A percentile compares a stretch with the other conserved stretches of the same genome.
These are phyloP conservation scores for Stichodactyla mertensii DNA, from an alignment of 64 coral and sea anemone genomes.

Conservation along the genomic window DNA sequence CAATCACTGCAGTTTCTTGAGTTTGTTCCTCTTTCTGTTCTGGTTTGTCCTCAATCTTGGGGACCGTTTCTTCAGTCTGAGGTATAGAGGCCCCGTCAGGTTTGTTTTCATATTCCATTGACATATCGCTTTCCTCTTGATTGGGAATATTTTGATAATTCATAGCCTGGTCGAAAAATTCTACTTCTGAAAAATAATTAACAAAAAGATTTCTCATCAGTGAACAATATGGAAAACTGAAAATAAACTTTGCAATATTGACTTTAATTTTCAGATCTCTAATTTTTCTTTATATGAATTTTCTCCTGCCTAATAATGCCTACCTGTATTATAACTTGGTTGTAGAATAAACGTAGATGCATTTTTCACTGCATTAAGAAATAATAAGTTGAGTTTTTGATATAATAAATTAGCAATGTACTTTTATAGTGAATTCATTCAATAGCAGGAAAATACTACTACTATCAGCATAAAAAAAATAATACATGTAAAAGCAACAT, in stretches of 20 bases:
- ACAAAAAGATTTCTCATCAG: background rate
- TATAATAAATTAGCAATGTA: no score
- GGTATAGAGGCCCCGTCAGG: background rate
- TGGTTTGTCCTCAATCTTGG: background rate
- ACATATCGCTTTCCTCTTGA: slow-evolving; percentile 4
- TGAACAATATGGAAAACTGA: no score
- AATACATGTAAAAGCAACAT: no score
- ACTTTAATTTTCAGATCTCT: no score
- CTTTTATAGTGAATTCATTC: no score
- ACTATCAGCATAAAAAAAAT: no score
- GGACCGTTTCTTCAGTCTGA: background rate
- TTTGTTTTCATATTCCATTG: slow-evolving; percentile 9
- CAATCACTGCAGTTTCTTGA: background rate
- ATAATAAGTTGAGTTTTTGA: background rate
- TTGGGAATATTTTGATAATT: background rate
- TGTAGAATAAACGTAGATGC: background rate
- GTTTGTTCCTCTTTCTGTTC: background rate
- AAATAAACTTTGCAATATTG: no score
- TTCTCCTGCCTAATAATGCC: background rate
- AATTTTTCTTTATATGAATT: no score
- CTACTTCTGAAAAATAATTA: background rate
- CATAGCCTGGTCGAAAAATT: background rate
- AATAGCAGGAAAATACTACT: no score
- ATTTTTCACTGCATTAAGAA: slow-evolving; percentile 2
- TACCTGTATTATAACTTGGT: background rate